Conservation (phyloP, 1,140 invertebrate genomes). For the Papilio polyxenes region DNA sequence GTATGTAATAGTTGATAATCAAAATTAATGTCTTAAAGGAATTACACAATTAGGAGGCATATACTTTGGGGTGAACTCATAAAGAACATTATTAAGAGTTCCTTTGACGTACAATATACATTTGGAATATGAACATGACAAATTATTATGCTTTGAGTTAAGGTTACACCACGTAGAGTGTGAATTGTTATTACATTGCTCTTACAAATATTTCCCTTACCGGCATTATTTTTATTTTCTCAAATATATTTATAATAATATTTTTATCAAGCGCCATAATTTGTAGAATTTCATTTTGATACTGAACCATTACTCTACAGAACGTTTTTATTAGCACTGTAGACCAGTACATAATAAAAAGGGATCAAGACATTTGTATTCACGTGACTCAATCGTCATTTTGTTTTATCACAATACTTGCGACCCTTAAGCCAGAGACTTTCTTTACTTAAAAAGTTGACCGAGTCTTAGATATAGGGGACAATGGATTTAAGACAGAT, state of each 20-base stretch:
- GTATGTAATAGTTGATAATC: conserved; percentile 57
- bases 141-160: conserved; percentile 23
- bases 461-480: conserved; percentile 29
- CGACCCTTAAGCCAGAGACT: conserved; percentile 1
- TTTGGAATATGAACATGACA: conserved; percentile 4
- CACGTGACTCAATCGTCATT: conserved; percentile 16
- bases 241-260: not conserved
- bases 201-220: not conserved
- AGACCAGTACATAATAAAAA: not conserved
- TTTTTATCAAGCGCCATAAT: too few species aligned
- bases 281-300: not conserved
- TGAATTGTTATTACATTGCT: not conserved
- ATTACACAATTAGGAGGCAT: conserved; percentile 59
- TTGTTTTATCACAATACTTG: conserved; percentile 23
- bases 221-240: too few species aligned
- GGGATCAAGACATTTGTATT: conserved; percentile 1
- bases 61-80: conserved; percentile 29
- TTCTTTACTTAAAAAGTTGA: conserved; percentile 33
- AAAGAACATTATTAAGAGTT: conserved; percentile 27
- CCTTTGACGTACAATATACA: conserved; percentile 13
- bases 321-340: not conserved
- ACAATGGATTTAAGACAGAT: conserved; percentile 36
- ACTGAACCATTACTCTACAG: not conserved
- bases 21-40: conserved; percentile 63
- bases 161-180: not conserved